Evolutionary conservation across 23 tunicate genomes (phyloP), one percentile per base, ranked within the genome.

Genomic region (Corella eumyota): DNA sequence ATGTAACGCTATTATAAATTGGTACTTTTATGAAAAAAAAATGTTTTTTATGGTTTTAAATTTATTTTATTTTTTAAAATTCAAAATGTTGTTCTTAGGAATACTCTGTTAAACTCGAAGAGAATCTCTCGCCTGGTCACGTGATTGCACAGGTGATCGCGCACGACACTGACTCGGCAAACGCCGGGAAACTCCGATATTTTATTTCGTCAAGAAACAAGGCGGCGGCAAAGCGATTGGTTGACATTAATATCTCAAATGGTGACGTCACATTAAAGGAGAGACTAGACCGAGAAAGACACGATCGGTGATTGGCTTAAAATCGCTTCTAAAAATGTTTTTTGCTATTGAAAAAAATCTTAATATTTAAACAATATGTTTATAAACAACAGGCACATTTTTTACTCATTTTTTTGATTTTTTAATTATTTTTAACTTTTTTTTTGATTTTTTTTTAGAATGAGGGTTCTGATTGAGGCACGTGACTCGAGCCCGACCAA

Each of bases 401-500:
- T 15, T 40, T 40, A 40, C 11, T 40, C 48, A 40, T 40, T 40
- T 40, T 40, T 40, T 9, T 40, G 15, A 40, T 40, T 40, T 40
- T 40, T 40, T 40, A 9, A 40, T 40, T 40, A 9, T 11, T 40
- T 9, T 15, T 40, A 40, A 40, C 15, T 40, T 15, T 40, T 40
- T 15, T 9, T 9, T 9, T 9, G 13, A 40, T 40, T 11, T 40
- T 11, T 51, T 6, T 51, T 25, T 19, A 62, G 37, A 34, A 15
- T 34, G 6, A 59, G 71, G 44, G 52, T 75, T 31, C 27, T 53
- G 66, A 56, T 84, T 30, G 94, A 84, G 64, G 94, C 94, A 63
- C 83, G 82, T 58, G 94, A 84, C 70, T 67, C 61, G 24, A 66
- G 69, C 58, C 66, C 70, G 30, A 59, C 61, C 64, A 68, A 74